Evolutionary conservation across 2,888 invertebrate genomes (phyloP).

Genomic region (Aphidoletes aphidimyza): DNA sequence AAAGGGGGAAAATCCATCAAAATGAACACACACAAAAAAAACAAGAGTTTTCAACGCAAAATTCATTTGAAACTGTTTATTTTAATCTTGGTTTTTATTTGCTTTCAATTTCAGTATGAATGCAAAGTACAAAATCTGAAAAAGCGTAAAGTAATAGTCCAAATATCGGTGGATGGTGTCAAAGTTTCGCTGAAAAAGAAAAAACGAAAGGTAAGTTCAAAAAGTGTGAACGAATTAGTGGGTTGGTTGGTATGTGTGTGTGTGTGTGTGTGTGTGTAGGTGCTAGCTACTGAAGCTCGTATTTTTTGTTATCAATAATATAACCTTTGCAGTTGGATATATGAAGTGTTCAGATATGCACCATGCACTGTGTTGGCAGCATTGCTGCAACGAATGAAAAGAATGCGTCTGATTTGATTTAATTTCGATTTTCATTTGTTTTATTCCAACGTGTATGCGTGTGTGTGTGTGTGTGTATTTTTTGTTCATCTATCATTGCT

Average conservation of each 20-base stretch:
- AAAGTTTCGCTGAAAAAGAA: constrained; percentile 88
- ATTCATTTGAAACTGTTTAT: neutral
- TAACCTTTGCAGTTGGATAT: too few species aligned
- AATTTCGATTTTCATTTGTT: constrained; percentile 49
- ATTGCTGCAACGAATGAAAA: too few species aligned
- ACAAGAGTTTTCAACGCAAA: too few species aligned
- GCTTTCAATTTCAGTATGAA: constrained; percentile 80
- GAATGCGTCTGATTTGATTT: neutral
- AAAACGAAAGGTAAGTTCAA: constrained; percentile 72
- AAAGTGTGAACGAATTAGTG: constrained; percentile 56
- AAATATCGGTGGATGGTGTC: constrained; percentile 95
- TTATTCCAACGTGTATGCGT: neutral
- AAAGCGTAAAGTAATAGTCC: constrained; percentile 95
- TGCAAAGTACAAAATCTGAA: constrained; percentile 98
- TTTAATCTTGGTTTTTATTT: neutral
- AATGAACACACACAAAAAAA: neutral
- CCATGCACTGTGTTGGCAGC: neutral
- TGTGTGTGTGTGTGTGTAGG: too few species aligned
- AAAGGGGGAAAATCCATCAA: neutral
- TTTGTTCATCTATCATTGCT: neutral
- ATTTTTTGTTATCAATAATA: too few species aligned
- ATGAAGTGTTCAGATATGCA: neutral
- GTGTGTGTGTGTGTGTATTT: neutral
- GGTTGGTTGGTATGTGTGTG: too few species aligned
- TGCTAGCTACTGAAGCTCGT: too few species aligned